Conservation (phyloP, 1,140 invertebrate species). For the Drosophila lini region DNA sequence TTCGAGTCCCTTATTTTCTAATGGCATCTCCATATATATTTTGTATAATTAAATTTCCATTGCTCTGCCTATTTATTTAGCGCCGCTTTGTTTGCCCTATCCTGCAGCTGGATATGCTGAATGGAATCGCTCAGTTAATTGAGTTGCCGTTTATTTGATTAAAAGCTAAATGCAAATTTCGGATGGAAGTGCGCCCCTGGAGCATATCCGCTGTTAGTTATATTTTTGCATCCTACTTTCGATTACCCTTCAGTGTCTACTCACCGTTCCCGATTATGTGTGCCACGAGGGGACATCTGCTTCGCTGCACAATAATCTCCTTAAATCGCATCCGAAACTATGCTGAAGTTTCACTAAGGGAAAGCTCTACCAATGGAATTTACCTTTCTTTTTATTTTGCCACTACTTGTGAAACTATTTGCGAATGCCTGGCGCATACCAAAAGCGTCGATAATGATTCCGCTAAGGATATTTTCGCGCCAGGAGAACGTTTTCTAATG, state of each 20-base stretch:
- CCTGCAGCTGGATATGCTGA: conserved; percentile 12
- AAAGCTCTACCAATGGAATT: conserved; percentile 8
- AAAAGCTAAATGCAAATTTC: conserved; percentile 35
- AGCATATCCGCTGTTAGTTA: conserved; percentile 9
- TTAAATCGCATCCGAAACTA: conserved; percentile 50
- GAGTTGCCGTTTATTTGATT: conserved; percentile 30
- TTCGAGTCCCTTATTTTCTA: conserved; percentile 21
- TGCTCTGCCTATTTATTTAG: conserved; percentile 50
- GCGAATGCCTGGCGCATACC: conserved; percentile 50
- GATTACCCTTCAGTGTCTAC: conserved; percentile 3
- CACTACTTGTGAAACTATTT: conserved; percentile 55
- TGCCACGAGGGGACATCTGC: conserved; percentile 26
- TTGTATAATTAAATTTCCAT: conserved; percentile 62
- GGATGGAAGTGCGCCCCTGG: not conserved
- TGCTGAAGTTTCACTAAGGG: conserved; percentile 35
- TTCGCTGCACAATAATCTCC: conserved; percentile 50
- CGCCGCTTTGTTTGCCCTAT: conserved; percentile 24
- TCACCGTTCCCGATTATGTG: conserved; percentile 15
- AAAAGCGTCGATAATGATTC: conserved; percentile 59
- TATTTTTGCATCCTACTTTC: conserved; percentile 20
- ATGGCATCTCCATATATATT: conserved; percentile 45
- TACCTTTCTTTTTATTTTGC: conserved; percentile 6
- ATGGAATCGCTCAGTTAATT: conserved; percentile 34
- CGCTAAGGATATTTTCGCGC: conserved; percentile 58
- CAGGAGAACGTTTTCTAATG: conserved; percentile 47